phyloP scores from a whole-genome alignment of 2,113 vertebrate genomes.

The Halichoeres trimaculatus region DNA sequence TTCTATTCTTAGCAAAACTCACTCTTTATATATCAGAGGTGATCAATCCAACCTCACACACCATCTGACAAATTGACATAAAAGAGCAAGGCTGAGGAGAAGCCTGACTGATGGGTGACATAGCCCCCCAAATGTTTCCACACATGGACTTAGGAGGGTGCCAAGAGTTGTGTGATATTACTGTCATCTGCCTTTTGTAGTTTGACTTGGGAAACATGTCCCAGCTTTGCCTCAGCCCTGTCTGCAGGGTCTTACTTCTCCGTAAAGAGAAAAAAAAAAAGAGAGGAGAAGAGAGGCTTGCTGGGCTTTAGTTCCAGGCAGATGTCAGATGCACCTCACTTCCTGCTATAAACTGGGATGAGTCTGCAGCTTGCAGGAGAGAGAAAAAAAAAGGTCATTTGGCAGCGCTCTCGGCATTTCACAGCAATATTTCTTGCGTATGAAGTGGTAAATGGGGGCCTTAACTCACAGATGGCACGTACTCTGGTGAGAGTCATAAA shows the following conservation, averaged over 20 bases:
- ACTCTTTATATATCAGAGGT: constrained; percentile 8
- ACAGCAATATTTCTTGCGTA: constrained; percentile 42
- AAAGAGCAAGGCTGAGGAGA: constrained; percentile 2
- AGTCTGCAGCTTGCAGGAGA: constrained; percentile 36
- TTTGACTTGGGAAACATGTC: constrained; percentile 73
- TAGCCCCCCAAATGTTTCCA: constrained; percentile 28
- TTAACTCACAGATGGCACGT: constrained; percentile 57
- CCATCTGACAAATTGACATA: constrained; percentile 23
- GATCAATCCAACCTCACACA: constrained; percentile 27
- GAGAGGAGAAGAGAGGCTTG: constrained; percentile 20
- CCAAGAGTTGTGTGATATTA: constrained; percentile 79
- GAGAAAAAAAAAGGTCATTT: constrained; percentile 50
- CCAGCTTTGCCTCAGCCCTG: constrained; percentile 52
- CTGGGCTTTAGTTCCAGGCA: constrained; percentile 53
- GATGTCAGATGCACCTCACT: constrained; percentile 67
- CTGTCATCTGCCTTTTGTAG: constrained; percentile 79
- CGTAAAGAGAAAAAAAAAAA: neutral
- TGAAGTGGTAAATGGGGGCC: constrained; percentile 49
- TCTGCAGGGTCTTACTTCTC: constrained; percentile 49
- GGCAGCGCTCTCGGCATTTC: constrained; percentile 58
- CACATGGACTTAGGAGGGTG: constrained; percentile 68
- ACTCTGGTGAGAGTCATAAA: constrained; percentile 55
- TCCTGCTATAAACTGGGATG: constrained; percentile 45
- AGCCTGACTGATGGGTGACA: constrained; percentile 57
- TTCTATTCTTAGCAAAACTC: constrained; percentile 17